phyloP scores from a whole-genome alignment of 2,888 invertebrate genomes.

The Scaptomyza tumidula region DNA sequence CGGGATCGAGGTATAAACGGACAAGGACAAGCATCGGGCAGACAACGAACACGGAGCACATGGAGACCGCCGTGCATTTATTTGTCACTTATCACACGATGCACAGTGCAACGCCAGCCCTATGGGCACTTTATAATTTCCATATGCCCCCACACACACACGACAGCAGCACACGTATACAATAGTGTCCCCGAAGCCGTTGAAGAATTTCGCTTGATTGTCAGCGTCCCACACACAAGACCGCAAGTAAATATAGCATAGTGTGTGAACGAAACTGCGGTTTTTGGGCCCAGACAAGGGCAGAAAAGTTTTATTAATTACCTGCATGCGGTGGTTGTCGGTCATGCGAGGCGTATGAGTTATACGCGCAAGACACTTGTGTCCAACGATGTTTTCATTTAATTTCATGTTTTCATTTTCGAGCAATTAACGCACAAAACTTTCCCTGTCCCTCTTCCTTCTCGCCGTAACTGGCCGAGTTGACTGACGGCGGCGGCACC shows the following conservation, averaged over 20 bases:
- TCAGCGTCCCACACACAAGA: constrained; percentile 28
- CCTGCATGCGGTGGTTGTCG: constrained; percentile 71
- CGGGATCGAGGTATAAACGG: constrained; percentile 57
- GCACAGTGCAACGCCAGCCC: constrained; percentile 35
- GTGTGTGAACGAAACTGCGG: constrained; percentile 48
- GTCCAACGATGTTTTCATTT: constrained; percentile 76
- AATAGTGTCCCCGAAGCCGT: constrained; percentile 31
- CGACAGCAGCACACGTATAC: constrained; percentile 1
- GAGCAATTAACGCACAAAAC: constrained; percentile 75
- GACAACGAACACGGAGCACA: constrained; percentile 66
- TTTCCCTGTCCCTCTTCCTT: not conserved
- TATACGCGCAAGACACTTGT: constrained; percentile 64
- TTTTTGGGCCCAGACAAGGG: constrained; percentile 42
- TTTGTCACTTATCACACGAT: constrained; percentile 76
- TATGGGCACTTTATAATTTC: constrained; percentile 75
- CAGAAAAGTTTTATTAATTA: constrained; percentile 74
- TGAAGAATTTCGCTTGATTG: constrained; percentile 76
- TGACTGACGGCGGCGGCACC: constrained; percentile 36
- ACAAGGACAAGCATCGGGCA: constrained; percentile 42
- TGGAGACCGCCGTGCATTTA: constrained; percentile 71
- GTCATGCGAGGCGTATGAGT: constrained; percentile 58
- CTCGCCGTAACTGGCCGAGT: constrained; percentile 50
- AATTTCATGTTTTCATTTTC: constrained; percentile 79
- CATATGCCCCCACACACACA: constrained; percentile 36
- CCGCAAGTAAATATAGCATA: constrained; percentile 25